These are phyloP conservation scores for Stegostoma tigrinum DNA, from an alignment of 2,113 vertebrate species.

Conservation along the genomic window DNA sequence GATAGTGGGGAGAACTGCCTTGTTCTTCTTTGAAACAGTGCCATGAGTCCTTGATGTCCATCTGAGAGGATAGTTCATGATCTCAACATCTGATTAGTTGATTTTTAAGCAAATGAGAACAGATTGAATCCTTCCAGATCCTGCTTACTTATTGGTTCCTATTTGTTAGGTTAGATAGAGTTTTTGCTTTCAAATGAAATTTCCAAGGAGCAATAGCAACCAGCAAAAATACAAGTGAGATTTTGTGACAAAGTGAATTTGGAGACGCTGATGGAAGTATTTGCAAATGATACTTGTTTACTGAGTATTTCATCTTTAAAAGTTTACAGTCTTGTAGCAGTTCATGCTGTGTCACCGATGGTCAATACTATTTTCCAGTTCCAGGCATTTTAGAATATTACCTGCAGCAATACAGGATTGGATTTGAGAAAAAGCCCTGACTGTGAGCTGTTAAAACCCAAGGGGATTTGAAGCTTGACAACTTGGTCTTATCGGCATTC, in stretches of 20 bases:
- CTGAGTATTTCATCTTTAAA: background rate
- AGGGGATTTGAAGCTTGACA: background rate
- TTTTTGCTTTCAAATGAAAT: background rate
- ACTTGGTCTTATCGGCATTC: constrained; percentile 4
- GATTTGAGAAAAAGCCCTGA: background rate
- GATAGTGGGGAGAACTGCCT: background rate
- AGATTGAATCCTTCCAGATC: background rate
- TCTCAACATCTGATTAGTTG: background rate
- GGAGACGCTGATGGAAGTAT: too few relatives aligned
- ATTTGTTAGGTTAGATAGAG: background rate
- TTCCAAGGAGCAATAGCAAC: background rate
- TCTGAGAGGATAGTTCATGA: background rate
- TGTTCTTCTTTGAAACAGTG: background rate
- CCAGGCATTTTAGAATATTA: background rate
- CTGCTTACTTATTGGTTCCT: background rate
- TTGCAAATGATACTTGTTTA: background rate
- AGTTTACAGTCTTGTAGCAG: background rate
- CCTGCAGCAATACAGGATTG: background rate
- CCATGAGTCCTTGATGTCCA: background rate
- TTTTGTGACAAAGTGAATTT: background rate
- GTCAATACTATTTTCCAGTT: background rate
- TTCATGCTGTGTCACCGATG: background rate
- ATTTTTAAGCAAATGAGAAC: background rate
- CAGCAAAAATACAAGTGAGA: background rate
- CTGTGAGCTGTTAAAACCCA: background rate